These are phyloP conservation scores for Tautogolabrus adspersus DNA, from an alignment of 2,113 vertebrate species.

Conservation along the genomic window DNA sequence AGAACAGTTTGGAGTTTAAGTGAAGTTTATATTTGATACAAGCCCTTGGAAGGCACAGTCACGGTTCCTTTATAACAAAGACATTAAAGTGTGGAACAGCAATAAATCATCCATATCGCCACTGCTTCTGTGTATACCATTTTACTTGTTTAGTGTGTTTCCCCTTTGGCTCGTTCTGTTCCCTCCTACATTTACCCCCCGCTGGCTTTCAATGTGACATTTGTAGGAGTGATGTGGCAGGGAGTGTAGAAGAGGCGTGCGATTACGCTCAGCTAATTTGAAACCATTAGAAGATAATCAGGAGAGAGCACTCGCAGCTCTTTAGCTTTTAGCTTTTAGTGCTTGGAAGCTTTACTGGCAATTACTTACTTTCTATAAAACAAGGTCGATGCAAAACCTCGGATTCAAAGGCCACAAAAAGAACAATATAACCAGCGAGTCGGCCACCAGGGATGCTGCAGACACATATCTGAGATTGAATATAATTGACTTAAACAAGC, in stretches of 20 bases:
- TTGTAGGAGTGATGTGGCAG: constrained; percentile 57
- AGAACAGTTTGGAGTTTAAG: not conserved
- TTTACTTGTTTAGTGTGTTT: constrained; percentile 39
- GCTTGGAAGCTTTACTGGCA: constrained; percentile 59
- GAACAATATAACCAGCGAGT: constrained; percentile 8
- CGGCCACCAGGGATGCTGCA: not conserved
- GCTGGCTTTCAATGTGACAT: constrained; percentile 56
- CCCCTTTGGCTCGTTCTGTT: constrained; percentile 22
- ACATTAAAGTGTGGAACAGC: constrained; percentile 1
- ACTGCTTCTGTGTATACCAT: constrained; percentile 16
- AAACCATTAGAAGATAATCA: constrained; percentile 75
- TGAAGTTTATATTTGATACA: not conserved
- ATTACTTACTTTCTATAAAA: constrained; percentile 63
- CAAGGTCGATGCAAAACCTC: constrained; percentile 54
- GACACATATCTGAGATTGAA: constrained; percentile 2
- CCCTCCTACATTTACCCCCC: constrained; percentile 50
- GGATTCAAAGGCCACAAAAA: not conserved
- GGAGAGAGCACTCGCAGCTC: constrained; percentile 64
- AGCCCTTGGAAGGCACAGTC: not conserved
- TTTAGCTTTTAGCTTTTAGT: constrained; percentile 67
- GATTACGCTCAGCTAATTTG: constrained; percentile 72
- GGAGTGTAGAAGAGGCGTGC: constrained; percentile 36
- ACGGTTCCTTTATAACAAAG: constrained; percentile 2
- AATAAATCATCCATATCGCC: constrained; percentile 30
- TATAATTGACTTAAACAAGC: constrained; percentile 13